These are phyloP conservation scores for Microcaecilia unicolor DNA, from an alignment of 2,797 vertebrate genomes.

Conservation along the genomic window DNA sequence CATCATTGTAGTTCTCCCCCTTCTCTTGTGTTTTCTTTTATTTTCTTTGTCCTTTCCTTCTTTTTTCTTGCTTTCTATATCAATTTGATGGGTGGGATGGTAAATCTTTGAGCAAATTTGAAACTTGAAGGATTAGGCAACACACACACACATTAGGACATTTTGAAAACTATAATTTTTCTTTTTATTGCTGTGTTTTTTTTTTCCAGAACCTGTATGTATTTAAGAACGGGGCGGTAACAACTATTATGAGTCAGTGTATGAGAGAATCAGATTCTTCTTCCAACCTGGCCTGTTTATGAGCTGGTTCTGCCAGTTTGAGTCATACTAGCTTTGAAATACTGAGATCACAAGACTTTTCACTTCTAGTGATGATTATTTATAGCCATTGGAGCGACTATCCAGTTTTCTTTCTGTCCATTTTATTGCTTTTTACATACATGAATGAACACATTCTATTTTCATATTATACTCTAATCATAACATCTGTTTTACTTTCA, in stretches of 20 bases:
- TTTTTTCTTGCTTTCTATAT: too few relatives aligned
- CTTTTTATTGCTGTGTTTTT: slow-evolving; percentile 13
- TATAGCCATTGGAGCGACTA: not conserved
- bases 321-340: slow-evolving; percentile 1
- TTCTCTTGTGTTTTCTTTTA: too few relatives aligned
- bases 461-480: not conserved
- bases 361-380: not conserved
- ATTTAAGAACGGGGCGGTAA: not conserved
- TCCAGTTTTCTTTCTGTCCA: not conserved
- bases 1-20: too few relatives aligned
- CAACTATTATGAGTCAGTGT: not conserved
- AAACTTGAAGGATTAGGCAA: not conserved
- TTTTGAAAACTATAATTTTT: slow-evolving; percentile 6
- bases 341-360: not conserved
- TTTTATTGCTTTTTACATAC: too few relatives aligned
- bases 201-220: slow-evolving; percentile 13
- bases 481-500: too few relatives aligned
- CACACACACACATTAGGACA: slow-evolving; percentile 10
- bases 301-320: not conserved
- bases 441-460: too few relatives aligned
- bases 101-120: too few relatives aligned
- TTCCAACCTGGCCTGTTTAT: slow-evolving; percentile 6
- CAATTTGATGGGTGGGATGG: too few relatives aligned
- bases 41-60: too few relatives aligned
- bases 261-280: not conserved